Conservation (phyloP, 2,113 vertebrate species). For the Amblyornis subalaris region DNA sequence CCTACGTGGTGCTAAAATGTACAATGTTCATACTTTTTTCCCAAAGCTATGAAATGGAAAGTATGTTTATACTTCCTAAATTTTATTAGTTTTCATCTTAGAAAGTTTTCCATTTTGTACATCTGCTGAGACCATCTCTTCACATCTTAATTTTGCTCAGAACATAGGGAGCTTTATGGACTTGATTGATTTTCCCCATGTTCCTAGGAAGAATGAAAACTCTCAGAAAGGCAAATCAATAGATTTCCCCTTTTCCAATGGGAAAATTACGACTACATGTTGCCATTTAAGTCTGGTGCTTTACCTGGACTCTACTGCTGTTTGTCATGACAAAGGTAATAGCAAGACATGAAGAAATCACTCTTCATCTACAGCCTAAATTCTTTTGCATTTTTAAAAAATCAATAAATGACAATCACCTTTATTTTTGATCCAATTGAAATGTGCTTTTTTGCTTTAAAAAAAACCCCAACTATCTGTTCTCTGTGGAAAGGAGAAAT, state of each 20-base stretch:
- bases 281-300: background rate
- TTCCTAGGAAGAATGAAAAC: background rate
- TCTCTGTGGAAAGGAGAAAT: background rate
- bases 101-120: background rate
- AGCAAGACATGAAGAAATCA: background rate
- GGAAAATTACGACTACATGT: background rate
- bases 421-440: background rate
- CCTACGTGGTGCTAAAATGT: background rate
- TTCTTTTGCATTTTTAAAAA: background rate
- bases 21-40: background rate
- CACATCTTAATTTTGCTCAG: background rate
- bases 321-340: background rate
- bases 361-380: background rate
- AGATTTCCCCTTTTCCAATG: background rate
- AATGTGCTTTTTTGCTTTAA: background rate
- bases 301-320: background rate
- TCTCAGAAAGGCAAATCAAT: background rate
- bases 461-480: background rate
- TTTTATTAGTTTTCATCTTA: background rate
- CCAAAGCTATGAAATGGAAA: background rate
- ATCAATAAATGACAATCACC: background rate
- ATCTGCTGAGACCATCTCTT: background rate
- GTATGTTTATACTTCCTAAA: background rate
- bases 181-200: background rate
- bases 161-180: background rate